phyloP scores from a whole-genome alignment of 2,888 invertebrate species.

The Listrodromus nycthemerus region DNA sequence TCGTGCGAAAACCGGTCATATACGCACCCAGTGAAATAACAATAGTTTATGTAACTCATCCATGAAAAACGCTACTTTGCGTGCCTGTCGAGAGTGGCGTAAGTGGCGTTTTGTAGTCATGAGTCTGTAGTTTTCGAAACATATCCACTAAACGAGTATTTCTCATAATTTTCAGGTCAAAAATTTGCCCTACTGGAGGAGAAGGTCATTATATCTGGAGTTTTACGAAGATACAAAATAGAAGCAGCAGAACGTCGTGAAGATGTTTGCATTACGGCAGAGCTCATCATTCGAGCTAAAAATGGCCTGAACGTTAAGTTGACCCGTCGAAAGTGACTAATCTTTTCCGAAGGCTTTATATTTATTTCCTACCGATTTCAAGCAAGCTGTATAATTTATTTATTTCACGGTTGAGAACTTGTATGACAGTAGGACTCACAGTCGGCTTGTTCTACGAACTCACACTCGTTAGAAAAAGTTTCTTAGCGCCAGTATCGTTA shows the following conservation, averaged over 20 bases:
- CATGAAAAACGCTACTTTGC: too few relatives aligned
- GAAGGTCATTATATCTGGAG: constrained; percentile 86
- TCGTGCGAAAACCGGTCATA: too few relatives aligned
- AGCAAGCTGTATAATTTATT: constrained; percentile 1
- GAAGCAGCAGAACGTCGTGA: constrained; percentile 86
- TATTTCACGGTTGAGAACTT: background rate
- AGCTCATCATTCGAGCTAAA: constrained; percentile 87
- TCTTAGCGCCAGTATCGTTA: too few relatives aligned
- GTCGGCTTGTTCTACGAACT: too few relatives aligned
- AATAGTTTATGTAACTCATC: too few relatives aligned
- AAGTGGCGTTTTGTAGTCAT: too few relatives aligned
- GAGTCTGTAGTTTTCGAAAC: background rate
- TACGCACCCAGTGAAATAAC: too few relatives aligned
- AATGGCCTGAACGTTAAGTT: constrained; percentile 85
- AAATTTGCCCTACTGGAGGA: constrained; percentile 87
- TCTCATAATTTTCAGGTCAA: constrained; percentile 82
- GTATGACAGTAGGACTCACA: too few relatives aligned
- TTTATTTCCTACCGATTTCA: constrained; percentile 17
- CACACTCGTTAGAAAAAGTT: too few relatives aligned
- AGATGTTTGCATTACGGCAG: constrained; percentile 86
- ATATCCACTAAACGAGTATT: background rate
- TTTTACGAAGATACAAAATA: constrained; percentile 86
- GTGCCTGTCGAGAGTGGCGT: too few relatives aligned
- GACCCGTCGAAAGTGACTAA: constrained; percentile 44
- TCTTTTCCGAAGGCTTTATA: background rate